Conservation (phyloP, 2,888 invertebrate species). For the Villa cingulata region DNA sequence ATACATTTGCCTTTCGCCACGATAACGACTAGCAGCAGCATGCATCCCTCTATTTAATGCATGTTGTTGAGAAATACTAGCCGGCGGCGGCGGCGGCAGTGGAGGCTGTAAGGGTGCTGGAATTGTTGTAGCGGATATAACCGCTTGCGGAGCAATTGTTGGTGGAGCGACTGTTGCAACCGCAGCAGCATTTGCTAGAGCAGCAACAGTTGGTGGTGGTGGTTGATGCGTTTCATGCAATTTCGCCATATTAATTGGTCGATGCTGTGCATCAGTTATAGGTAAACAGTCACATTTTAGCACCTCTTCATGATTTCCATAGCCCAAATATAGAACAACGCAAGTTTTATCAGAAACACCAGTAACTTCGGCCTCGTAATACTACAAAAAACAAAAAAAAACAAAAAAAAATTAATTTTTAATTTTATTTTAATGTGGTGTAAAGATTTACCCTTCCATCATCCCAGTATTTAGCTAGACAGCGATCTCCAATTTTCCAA, state of each 20-base stretch:
- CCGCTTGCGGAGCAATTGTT: neutral
- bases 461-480: slow-evolving; percentile 87
- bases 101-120: too few species aligned
- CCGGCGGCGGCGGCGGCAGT: too few species aligned
- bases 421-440: neutral
- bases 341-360: slow-evolving; percentile 70
- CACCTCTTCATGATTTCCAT: slow-evolving; percentile 83
- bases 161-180: neutral
- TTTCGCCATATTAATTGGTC: slow-evolving; percentile 21
- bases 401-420: too few species aligned
- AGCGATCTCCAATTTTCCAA: slow-evolving; percentile 70
- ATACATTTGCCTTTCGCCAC: slow-evolving; percentile 34
- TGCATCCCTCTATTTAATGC: neutral
- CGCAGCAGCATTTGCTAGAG: slow-evolving; percentile 1
- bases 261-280: slow-evolving; percentile 33
- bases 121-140: too few species aligned
- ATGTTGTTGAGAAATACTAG: neutral
- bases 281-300: slow-evolving; percentile 69
- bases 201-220: slow-evolving; percentile 8
- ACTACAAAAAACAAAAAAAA: slow-evolving; percentile 39
- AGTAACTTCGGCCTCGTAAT: slow-evolving; percentile 70
- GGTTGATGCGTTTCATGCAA: slow-evolving; percentile 10
- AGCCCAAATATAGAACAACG: slow-evolving; percentile 74
- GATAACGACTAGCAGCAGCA: slow-evolving; percentile 19
- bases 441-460: slow-evolving; percentile 61